Percentiles rank a stretch among this genome's conserved stretches.
Conservation (phyloP, 2,797 vertebrate genomes). For the Sebastes iracundus region DNA sequence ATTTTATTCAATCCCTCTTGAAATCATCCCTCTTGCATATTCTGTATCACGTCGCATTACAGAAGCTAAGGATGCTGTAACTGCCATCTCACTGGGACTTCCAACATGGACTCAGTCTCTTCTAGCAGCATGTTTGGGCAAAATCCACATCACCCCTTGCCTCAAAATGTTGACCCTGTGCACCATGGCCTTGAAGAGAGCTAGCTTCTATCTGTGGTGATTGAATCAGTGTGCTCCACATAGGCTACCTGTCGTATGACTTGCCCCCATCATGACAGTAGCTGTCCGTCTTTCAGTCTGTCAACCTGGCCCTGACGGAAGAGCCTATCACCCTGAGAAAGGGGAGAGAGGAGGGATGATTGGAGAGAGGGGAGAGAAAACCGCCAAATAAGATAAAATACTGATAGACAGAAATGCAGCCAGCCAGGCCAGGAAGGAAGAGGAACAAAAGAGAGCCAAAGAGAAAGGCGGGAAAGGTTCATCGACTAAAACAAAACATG, state of each 20-base stretch:
- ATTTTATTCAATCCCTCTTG: not conserved
- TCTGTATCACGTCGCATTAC: not conserved
- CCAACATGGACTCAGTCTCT: not conserved
- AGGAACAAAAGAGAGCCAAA: conserved; percentile 27
- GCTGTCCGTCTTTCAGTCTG: conserved; percentile 42
- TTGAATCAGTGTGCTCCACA: conserved; percentile 25
- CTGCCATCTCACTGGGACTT: not conserved
- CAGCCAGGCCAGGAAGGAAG: conserved; percentile 19
- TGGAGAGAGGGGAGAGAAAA: conserved; percentile 5
- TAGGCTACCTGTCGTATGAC: conserved; percentile 37
- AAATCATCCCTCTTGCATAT: not conserved
- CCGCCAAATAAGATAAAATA: conserved; percentile 47
- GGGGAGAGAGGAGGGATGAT: conserved; percentile 4
- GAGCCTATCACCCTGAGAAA: conserved; percentile 33
- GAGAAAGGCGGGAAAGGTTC: conserved; percentile 17
- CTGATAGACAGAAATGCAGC: conserved; percentile 37
- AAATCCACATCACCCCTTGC: not conserved
- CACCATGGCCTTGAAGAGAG: not conserved
- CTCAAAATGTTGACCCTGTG: not conserved
- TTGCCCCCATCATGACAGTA: conserved; percentile 37
- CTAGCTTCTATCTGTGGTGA: not conserved
- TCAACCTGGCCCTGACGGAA: conserved; percentile 41
- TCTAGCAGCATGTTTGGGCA: not conserved
- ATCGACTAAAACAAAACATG: conserved; percentile 19
- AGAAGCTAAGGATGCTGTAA: not conserved